These are phyloP conservation scores for Sphenopsis melanotis DNA, from an alignment of 2,797 vertebrate species.

Conservation along the genomic window DNA sequence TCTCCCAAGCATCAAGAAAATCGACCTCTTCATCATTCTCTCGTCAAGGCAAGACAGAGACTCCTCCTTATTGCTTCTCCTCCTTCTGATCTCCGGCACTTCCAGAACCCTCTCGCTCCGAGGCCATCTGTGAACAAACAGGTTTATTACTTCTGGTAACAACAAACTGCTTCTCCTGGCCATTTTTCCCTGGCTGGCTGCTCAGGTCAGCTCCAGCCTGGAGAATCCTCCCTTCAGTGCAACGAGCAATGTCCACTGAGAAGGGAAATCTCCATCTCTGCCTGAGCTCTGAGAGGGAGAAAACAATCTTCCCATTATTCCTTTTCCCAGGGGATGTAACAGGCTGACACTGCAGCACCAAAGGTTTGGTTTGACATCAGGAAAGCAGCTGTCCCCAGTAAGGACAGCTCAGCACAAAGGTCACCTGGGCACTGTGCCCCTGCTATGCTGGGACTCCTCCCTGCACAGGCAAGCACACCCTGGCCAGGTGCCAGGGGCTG, in stretches of 20 bases:
- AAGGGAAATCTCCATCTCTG: neutral
- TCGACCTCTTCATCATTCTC: conserved; percentile 66
- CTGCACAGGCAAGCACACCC: neutral
- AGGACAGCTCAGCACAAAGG: neutral
- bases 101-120: conserved; percentile 86
- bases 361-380: neutral
- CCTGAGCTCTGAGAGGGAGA: neutral
- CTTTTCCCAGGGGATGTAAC: neutral
- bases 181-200: neutral
- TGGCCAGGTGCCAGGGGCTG: neutral
- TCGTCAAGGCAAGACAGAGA: conserved; percentile 35
- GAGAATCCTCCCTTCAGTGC: neutral
- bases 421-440: neutral
- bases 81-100: conserved; percentile 89
- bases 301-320: neutral
- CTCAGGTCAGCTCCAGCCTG: neutral
- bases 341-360: neutral
- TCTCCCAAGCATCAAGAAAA: conserved; percentile 74
- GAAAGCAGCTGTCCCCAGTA: neutral
- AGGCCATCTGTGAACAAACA: conserved; percentile 86
- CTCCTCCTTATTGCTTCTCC: conserved; percentile 75
- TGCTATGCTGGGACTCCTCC: neutral
- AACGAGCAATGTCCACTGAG: neutral
- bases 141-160: neutral
- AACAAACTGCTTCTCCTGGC: neutral